These are phyloP conservation scores for Piliocolobus tephrosceles DNA, from an alignment of 2,113 vertebrate genomes.

Conservation along the genomic window DNA sequence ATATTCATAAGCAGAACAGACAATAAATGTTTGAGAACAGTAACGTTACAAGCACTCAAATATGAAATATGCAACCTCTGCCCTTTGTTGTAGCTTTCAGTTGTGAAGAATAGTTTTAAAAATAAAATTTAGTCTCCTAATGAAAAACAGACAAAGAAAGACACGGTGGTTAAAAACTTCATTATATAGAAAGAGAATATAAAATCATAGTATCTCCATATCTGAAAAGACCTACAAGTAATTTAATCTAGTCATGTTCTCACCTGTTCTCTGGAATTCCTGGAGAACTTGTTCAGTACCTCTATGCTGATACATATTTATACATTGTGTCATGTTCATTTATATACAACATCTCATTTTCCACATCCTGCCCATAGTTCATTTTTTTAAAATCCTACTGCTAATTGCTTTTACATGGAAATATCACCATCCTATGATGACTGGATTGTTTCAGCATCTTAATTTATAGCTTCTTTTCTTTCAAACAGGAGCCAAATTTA, in stretches of 20 bases:
- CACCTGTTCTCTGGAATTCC: not conserved
- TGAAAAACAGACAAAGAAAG: not conserved
- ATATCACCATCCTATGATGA: not conserved
- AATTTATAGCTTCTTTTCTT: conserved; percentile 37
- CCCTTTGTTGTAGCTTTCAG: conserved; percentile 42
- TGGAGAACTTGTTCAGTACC: not conserved
- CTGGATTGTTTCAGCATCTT: not conserved
- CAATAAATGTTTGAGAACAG: conserved; percentile 63
- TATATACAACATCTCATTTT: not conserved
- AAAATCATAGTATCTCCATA: not conserved
- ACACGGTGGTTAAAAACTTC: not conserved
- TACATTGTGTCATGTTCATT: not conserved
- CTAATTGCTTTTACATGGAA: not conserved
- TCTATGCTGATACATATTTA: not conserved
- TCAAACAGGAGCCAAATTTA: conserved; percentile 94
- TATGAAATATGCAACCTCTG: conserved; percentile 43
- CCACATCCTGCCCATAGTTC: not conserved
- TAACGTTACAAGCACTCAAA: conserved; percentile 45
- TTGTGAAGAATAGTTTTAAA: conserved; percentile 61
- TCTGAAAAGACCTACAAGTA: not conserved
- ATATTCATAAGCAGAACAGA: conserved; percentile 71
- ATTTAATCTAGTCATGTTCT: not conserved
- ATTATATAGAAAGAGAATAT: not conserved
- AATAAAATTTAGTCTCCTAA: conserved; percentile 65
- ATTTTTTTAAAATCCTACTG: not conserved